These are phyloP conservation scores for Drosophila leonis DNA, from an alignment of 2,888 invertebrate species.

Conservation along the genomic window DNA sequence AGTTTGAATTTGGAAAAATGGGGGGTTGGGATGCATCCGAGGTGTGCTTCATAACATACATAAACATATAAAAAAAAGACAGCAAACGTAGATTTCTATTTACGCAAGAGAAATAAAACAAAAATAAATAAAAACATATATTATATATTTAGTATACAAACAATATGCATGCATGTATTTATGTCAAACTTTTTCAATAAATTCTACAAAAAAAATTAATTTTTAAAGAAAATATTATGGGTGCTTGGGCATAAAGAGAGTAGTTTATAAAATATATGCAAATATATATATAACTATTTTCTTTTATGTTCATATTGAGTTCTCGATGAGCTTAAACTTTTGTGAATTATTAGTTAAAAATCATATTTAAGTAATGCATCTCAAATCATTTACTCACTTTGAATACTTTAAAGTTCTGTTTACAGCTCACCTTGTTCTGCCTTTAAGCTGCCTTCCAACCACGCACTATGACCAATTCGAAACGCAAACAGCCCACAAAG, in stretches of 20 bases:
- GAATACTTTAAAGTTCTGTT: background rate
- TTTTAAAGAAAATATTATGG: background rate
- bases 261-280: too few species aligned
- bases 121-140: conserved; percentile 82
- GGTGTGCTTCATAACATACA: conserved; percentile 30
- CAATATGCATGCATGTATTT: conserved; percentile 85
- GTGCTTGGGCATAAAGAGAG: too few species aligned
- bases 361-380: too few species aligned
- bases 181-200: conserved; percentile 85
- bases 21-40: conserved; percentile 16
- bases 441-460: conserved; percentile 1
- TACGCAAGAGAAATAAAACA: conserved; percentile 70
- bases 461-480: conserved; percentile 61
- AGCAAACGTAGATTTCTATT: conserved; percentile 77
- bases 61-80: conserved; percentile 15
- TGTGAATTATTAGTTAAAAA: too few species aligned
- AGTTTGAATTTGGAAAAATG: conserved; percentile 17
- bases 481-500: conserved; percentile 59
- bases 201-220: conserved; percentile 65
- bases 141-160: conserved; percentile 84
- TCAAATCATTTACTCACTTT: background rate
- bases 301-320: background rate
- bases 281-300: background rate
- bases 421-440: background rate
- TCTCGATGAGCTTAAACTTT: too few species aligned